These are phyloP conservation scores for Gallinago media DNA, from an alignment of 2,113 vertebrate genomes.

Conservation along the genomic window DNA sequence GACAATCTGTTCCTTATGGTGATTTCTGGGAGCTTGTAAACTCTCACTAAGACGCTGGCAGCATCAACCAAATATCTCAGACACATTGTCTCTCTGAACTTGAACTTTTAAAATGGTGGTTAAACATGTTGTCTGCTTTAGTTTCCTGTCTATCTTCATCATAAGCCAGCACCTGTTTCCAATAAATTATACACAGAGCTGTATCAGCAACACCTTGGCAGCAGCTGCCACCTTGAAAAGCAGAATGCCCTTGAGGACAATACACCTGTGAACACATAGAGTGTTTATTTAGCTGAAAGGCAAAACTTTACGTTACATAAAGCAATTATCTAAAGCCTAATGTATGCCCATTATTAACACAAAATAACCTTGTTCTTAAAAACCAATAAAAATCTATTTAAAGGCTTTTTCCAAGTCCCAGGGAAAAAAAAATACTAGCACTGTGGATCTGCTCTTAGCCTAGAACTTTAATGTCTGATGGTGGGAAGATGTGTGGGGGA, in stretches of 20 bases:
- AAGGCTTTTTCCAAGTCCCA: conserved; percentile 76
- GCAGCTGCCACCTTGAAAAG: conserved; percentile 78
- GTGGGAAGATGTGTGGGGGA: conserved; percentile 37
- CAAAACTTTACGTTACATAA: conserved; percentile 80
- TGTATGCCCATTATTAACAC: conserved; percentile 81
- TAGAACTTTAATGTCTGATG: conserved; percentile 37
- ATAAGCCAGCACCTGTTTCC: conserved; percentile 81
- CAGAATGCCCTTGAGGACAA: conserved; percentile 81
- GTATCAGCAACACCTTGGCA: conserved; percentile 84
- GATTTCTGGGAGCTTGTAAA: conserved; percentile 66
- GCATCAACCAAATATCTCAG: conserved; percentile 76
- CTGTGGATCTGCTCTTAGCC: conserved; percentile 54
- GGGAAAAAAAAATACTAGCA: conserved; percentile 52
- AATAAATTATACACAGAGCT: conserved; percentile 81
- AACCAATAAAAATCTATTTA: conserved; percentile 81
- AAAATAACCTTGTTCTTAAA: conserved; percentile 82
- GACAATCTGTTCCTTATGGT: conserved; percentile 75
- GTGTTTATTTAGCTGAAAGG: conserved; percentile 83
- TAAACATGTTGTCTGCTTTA: conserved; percentile 82
- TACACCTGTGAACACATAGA: conserved; percentile 85
- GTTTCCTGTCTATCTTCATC: conserved; percentile 84
- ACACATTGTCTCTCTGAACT: conserved; percentile 80
- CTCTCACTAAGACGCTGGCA: conserved; percentile 67
- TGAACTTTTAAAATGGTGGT: conserved; percentile 78
- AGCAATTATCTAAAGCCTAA: conserved; percentile 82